These are phyloP conservation scores for Apodemus speciosus DNA, from an alignment of 2,113 vertebrate genomes.

Conservation along the genomic window DNA sequence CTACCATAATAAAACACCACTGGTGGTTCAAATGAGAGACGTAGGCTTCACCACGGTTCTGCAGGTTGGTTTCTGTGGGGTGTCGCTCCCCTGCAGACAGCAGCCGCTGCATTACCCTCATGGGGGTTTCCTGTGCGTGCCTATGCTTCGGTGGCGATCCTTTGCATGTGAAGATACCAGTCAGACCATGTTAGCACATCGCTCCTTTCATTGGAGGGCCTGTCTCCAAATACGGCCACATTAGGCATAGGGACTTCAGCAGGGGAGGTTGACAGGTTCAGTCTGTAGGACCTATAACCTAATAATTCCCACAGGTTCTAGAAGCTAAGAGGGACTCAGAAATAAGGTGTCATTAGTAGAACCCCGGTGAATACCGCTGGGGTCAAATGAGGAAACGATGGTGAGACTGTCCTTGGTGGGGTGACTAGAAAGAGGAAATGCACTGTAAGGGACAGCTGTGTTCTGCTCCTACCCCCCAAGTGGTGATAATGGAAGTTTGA, in stretches of 20 bases:
- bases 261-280: neutral
- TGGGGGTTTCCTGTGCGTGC: neutral
- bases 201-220: neutral
- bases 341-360: neutral
- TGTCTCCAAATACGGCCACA: neutral
- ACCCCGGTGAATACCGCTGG: neutral
- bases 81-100: neutral
- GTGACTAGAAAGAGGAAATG: neutral
- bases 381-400: neutral
- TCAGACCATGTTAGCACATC: neutral
- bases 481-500: slow-evolving; percentile 49
- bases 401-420: neutral
- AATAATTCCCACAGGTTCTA: neutral
- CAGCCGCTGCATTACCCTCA: neutral
- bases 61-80: neutral
- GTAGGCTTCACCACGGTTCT: neutral
- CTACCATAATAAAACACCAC: neutral
- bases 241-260: neutral
- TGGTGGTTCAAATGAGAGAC: neutral
- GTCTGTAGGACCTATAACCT: neutral
- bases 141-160: neutral
- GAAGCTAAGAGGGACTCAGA: neutral
- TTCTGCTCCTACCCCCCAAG: neutral
- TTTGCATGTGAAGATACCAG: neutral
- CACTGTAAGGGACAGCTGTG: neutral